Evolutionary conservation across 2,888 invertebrate species (phyloP).

Genomic region (Brachyopa scutellaris): DNA sequence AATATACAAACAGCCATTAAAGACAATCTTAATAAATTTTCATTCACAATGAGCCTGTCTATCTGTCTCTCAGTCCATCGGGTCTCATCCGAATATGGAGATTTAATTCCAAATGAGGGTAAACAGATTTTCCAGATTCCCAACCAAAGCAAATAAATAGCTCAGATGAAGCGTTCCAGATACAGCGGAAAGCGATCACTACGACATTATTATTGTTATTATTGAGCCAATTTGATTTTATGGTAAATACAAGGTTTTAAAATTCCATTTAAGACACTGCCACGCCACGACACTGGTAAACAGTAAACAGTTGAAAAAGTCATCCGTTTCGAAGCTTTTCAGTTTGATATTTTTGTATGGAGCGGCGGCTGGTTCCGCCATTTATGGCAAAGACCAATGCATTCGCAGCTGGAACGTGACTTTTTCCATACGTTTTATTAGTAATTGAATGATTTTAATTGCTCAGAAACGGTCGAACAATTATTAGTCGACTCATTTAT

Average conservation of each 20-base stretch:
- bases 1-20: slow-evolving; percentile 46
- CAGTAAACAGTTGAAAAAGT: slow-evolving; percentile 24
- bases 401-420: background rate
- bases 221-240: slow-evolving; percentile 45
- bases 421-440: background rate
- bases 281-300: slow-evolving; percentile 2
- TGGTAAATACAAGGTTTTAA: slow-evolving; percentile 51
- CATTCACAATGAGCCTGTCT: no score
- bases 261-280: slow-evolving; percentile 37
- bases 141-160: background rate
- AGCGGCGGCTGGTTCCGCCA: slow-evolving; percentile 1
- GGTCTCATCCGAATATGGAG: slow-evolving; percentile 19
- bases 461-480: slow-evolving; percentile 21
- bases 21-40: slow-evolving; percentile 54
- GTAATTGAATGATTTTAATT: slow-evolving; percentile 24
- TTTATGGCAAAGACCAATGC: slow-evolving; percentile 30
- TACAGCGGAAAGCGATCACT: slow-evolving; percentile 25
- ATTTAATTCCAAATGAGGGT: slow-evolving; percentile 36
- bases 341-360: background rate
- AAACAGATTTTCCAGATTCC: slow-evolving; percentile 27
- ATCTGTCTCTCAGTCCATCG: no score
- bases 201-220: slow-evolving; percentile 37
- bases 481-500: slow-evolving; percentile 21
- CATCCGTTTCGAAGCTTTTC: background rate
- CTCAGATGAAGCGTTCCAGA: slow-evolving; percentile 8